These are phyloP conservation scores for Noctua fimbriata DNA, from an alignment of 2,888 invertebrate species.

Conservation along the genomic window DNA sequence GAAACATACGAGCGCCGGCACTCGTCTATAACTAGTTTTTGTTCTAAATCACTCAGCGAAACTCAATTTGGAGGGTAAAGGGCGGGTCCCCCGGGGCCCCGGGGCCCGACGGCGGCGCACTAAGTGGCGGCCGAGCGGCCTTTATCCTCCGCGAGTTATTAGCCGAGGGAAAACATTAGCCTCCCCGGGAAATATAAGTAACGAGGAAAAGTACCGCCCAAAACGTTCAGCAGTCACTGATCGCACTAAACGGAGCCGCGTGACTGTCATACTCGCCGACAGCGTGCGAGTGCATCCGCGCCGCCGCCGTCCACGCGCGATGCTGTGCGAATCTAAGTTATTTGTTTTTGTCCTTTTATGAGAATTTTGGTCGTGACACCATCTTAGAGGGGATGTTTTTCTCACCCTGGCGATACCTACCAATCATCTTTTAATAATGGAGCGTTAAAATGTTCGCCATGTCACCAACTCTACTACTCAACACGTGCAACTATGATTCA, in stretches of 20 bases:
- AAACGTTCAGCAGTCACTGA: slow-evolving; percentile 59
- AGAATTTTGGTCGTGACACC: not conserved
- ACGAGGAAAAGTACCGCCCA: slow-evolving; percentile 74
- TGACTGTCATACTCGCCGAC: slow-evolving; percentile 50
- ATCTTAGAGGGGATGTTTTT: not conserved
- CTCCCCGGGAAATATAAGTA: slow-evolving; percentile 73
- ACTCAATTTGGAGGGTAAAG: slow-evolving; percentile 83
- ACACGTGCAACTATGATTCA: not conserved
- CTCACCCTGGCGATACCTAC: not conserved
- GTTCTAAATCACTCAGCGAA: slow-evolving; percentile 84
- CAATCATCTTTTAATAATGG: not conserved
- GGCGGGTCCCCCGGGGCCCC: slow-evolving; percentile 74
- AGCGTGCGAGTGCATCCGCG: not conserved
- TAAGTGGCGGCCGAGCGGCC: slow-evolving; percentile 76
- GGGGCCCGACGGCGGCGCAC: slow-evolving; percentile 65
- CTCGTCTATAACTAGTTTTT: slow-evolving; percentile 80
- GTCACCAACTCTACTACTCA: not conserved
- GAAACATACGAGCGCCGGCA: slow-evolving; percentile 71
- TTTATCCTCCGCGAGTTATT: slow-evolving; percentile 80
- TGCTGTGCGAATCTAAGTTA: not conserved
- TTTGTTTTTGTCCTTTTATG: not conserved
- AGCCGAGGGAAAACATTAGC: slow-evolving; percentile 80
- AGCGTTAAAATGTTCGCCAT: not conserved
- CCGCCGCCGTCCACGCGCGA: not conserved
- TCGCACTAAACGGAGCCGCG: slow-evolving; percentile 34